Conservation (phyloP, 2,113 vertebrate species). For the Irena cyanogastra region DNA sequence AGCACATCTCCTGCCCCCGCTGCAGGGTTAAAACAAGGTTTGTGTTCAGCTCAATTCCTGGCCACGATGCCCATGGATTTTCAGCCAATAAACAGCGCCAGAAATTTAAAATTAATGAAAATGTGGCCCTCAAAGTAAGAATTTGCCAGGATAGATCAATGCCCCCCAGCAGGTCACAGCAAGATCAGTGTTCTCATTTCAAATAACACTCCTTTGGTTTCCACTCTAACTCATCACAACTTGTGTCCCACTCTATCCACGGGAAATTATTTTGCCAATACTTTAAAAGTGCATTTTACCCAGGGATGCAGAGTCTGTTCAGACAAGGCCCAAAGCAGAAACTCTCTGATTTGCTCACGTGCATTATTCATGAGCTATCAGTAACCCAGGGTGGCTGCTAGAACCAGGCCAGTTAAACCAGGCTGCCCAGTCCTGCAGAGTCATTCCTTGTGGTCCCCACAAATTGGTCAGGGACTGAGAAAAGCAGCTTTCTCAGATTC, state of each 20-base stretch:
- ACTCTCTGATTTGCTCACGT: fast-evolving
- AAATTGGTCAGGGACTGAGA: too few species aligned
- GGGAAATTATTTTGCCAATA: not conserved
- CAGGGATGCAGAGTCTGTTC: not conserved
- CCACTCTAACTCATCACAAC: not conserved
- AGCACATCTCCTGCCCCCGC: not conserved
- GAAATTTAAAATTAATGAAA: not conserved
- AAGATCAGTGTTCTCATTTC: not conserved
- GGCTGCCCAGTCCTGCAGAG: not conserved
- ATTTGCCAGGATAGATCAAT: not conserved
- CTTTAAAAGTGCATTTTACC: not conserved
- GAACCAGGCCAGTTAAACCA: not conserved
- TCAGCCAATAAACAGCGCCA: fast-evolving
- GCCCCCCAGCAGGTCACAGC: not conserved
- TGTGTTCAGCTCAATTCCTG: not conserved
- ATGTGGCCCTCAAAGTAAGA: not conserved
- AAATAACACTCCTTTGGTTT: not conserved
- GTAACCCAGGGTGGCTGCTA: not conserved
- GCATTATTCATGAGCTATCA: fast-evolving
- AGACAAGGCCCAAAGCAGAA: not conserved
- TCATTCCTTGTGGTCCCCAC: too few species aligned
- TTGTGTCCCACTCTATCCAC: not conserved
- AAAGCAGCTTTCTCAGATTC: too few species aligned
- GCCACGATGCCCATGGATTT: fast-evolving
- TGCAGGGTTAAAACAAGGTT: not conserved